phyloP scores from a whole-genome alignment of 2,888 invertebrate genomes.

The Fragum fragum region DNA sequence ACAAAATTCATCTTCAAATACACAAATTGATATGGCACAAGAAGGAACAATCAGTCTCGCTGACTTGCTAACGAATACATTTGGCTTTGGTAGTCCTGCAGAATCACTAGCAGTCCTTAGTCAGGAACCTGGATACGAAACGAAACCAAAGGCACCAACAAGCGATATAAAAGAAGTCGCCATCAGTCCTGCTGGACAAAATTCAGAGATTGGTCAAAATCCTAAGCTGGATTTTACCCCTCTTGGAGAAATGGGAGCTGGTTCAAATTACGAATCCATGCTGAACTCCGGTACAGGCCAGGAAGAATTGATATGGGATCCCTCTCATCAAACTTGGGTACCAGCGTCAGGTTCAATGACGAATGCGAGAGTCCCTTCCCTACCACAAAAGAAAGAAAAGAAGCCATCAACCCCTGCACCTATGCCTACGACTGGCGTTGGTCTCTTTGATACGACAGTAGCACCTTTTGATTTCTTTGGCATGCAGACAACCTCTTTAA shows the following conservation, averaged over 20 bases:
- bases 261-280: constrained; percentile 24
- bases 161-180: background rate
- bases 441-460: background rate
- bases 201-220: background rate
- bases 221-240: constrained; percentile 34
- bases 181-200: background rate
- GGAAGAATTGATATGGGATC: constrained; percentile 26
- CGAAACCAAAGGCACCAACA: background rate
- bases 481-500: background rate
- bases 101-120: too few relatives aligned
- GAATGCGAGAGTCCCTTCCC: too few relatives aligned
- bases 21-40: background rate
- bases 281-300: constrained; percentile 14
- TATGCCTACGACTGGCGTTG: background rate
- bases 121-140: background rate
- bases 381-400: too few relatives aligned
- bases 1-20: background rate
- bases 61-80: constrained; percentile 31
- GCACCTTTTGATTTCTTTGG: constrained; percentile 15
- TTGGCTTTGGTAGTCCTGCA: constrained; percentile 1
- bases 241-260: constrained; percentile 39
- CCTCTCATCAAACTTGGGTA: constrained; percentile 4
- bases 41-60: constrained; percentile 51
- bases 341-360: background rate
- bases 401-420: background rate